These are phyloP conservation scores for Remorina albescens DNA, from an alignment of 2,797 vertebrate genomes.

Conservation along the genomic window DNA sequence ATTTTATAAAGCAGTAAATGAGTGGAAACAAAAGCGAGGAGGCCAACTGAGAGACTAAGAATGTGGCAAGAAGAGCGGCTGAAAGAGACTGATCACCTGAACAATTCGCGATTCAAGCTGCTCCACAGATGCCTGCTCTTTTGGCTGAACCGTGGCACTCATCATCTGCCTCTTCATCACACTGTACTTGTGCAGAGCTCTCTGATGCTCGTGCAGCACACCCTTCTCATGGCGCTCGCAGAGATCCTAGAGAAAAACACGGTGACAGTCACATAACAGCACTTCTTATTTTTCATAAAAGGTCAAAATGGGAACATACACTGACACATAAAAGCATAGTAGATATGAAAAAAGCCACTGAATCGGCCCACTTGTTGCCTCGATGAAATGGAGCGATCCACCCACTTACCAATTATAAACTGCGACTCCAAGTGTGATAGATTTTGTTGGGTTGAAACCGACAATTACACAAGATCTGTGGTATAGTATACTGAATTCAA, in stretches of 20 bases:
- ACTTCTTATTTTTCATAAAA: constrained; percentile 12
- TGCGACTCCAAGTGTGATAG: background rate
- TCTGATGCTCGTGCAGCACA: constrained; percentile 94
- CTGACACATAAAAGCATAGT: background rate
- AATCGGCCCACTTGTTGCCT: constrained; percentile 11
- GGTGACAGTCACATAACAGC: background rate
- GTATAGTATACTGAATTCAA: background rate
- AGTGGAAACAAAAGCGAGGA: background rate
- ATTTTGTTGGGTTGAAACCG: constrained; percentile 7
- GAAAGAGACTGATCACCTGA: constrained; percentile 84
- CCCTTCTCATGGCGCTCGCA: constrained; percentile 98
- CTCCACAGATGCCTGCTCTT: constrained; percentile 92
- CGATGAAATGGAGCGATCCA: constrained; percentile 16
- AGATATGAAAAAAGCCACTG: background rate
- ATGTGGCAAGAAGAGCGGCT: background rate
- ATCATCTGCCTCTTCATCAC: constrained; percentile 97
- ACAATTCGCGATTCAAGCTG: constrained; percentile 96
- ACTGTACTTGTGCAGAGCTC: constrained; percentile 93
- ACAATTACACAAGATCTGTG: constrained; percentile 10
- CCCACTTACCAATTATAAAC: constrained; percentile 14
- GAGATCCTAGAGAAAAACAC: constrained; percentile 86
- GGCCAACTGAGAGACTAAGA: background rate
- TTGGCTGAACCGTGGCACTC: constrained; percentile 90
- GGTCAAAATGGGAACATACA: background rate
- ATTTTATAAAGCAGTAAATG: background rate